Conservation (phyloP, 2,113 vertebrate species). For the Athene cunicularia region DNA sequence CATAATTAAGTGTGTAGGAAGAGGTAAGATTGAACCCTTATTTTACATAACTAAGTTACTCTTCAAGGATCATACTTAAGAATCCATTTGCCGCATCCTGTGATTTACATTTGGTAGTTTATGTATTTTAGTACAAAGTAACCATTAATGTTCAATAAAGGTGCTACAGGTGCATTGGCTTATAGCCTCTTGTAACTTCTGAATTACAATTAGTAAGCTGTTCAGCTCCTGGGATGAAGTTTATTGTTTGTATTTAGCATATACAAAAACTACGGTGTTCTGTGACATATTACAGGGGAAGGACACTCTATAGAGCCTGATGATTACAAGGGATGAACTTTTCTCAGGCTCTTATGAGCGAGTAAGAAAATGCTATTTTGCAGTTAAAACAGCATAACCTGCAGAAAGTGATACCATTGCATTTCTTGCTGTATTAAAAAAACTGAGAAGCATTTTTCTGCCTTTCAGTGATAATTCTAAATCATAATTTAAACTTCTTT, state of each 20-base stretch:
- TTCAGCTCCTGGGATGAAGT: neutral
- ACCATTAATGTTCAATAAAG: neutral
- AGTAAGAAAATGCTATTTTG: neutral
- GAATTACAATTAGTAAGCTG: neutral
- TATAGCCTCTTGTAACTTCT: neutral
- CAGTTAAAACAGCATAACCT: neutral
- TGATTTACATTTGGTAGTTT: neutral
- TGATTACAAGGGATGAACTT: neutral
- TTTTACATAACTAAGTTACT: neutral
- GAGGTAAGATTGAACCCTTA: neutral
- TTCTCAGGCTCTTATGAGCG: neutral
- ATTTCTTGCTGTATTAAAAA: neutral
- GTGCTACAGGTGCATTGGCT: neutral
- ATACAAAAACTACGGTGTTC: neutral
- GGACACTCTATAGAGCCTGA: neutral
- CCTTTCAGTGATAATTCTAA: neutral
- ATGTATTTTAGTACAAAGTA: neutral
- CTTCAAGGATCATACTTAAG: neutral
- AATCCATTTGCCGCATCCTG: neutral
- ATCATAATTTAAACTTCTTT: neutral
- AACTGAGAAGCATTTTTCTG: neutral
- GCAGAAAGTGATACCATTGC: neutral
- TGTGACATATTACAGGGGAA: neutral
- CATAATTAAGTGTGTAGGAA: neutral
- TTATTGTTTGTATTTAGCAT: neutral